Conservation (phyloP, 2,888 invertebrate genomes). For the Lasioglossum figueresi region DNA sequence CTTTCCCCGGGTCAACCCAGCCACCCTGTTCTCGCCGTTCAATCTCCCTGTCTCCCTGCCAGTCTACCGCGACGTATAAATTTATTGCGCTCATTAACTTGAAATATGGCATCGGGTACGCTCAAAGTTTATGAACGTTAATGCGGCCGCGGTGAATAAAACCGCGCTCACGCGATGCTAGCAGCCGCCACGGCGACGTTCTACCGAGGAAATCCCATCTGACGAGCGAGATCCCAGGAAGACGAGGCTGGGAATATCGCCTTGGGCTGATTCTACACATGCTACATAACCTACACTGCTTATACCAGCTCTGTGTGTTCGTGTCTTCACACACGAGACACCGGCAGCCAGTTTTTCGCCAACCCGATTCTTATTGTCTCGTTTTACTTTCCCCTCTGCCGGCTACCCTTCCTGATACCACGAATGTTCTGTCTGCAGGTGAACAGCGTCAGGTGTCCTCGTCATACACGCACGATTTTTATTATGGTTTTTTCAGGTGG, state of each 20-base stretch:
- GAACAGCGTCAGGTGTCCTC: neutral
- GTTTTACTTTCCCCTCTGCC: neutral
- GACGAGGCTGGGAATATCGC: conserved; percentile 45
- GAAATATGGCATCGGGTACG: conserved; percentile 76
- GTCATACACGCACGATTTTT: too few relatives aligned
- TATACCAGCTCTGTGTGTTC: neutral
- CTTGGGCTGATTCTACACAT: neutral
- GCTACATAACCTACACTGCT: neutral
- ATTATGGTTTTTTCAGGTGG: too few relatives aligned
- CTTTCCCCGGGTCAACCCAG: conserved; percentile 29
- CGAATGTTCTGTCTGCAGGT: neutral
- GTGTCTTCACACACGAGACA: neutral
- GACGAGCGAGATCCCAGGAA: conserved; percentile 35
- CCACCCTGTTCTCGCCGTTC: conserved; percentile 54
- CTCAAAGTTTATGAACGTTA: conserved; percentile 78
- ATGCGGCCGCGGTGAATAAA: conserved; percentile 73
- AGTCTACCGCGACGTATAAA: conserved; percentile 76
- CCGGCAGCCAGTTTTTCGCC: neutral
- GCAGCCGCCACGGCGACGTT: neutral
- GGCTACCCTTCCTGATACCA: neutral
- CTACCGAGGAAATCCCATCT: conserved; percentile 57
- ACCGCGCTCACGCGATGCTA: conserved; percentile 63
- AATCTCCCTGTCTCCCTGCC: conserved; percentile 72
- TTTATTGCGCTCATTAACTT: conserved; percentile 78
- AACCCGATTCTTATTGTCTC: neutral